phyloP scores from a whole-genome alignment of 2,113 vertebrate species.

The Hoplias malabaricus region DNA sequence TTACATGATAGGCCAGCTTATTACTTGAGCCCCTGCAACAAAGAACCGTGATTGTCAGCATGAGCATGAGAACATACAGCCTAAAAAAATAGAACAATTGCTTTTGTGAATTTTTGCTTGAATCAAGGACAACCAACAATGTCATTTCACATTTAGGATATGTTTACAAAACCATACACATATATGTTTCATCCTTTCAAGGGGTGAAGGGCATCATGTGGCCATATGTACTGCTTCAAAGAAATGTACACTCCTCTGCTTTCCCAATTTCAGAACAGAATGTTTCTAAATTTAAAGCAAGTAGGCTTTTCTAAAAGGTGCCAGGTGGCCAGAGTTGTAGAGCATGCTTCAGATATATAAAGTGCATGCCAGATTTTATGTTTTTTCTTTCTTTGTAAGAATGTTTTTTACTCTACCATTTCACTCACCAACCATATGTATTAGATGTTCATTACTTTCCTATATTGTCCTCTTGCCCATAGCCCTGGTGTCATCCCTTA shows the following conservation, averaged over 20 bases:
- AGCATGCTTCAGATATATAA: background rate
- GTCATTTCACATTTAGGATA: too few species aligned
- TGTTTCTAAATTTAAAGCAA: background rate
- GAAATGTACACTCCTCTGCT: background rate
- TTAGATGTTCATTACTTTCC: background rate
- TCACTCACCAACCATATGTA: too few species aligned
- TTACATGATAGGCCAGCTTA: slow-evolving; percentile 50
- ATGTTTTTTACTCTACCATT: background rate
- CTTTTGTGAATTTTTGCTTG: too few species aligned
- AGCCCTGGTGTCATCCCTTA: background rate
- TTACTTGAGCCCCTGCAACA: too few species aligned
- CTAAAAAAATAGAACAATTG: too few species aligned
- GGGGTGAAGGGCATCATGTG: background rate
- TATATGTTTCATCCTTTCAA: too few species aligned
- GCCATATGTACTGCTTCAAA: background rate
- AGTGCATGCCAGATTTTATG: background rate
- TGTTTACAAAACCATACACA: too few species aligned
- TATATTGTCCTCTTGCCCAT: slow-evolving; percentile 2
- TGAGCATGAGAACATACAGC: too few species aligned
- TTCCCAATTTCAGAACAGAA: background rate
- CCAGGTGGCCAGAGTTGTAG: background rate
- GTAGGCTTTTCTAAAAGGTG: background rate
- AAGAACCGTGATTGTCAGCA: too few species aligned
- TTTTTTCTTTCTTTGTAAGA: background rate
- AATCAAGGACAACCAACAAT: too few species aligned